Percentiles rank a stretch among this genome's conserved stretches.
These are phyloP conservation scores for Rhodeus uyekii DNA, from an alignment of 2,797 vertebrate species.

Conservation along the genomic window DNA sequence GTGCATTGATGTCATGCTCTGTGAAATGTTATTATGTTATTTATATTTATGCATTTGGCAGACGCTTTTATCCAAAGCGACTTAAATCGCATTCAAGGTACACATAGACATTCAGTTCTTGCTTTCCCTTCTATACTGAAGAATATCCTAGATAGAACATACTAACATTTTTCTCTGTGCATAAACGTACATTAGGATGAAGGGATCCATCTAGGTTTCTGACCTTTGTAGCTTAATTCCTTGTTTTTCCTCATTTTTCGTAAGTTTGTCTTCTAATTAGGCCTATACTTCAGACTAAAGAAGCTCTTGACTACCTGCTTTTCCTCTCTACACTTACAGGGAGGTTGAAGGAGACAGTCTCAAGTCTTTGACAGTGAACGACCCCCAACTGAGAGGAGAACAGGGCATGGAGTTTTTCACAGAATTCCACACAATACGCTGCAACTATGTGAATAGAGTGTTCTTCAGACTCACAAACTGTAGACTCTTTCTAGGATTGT, in stretches of 20 bases:
- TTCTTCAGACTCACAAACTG: slow-evolving; percentile 55
- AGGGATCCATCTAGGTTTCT: slow-evolving; percentile 11
- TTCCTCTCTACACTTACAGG: slow-evolving; percentile 65
- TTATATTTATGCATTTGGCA: too few species aligned
- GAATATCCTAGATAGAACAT: neutral
- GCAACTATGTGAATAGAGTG: slow-evolving; percentile 48
- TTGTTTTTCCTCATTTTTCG: slow-evolving; percentile 34
- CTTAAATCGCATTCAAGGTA: too few species aligned
- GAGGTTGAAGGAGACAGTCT: slow-evolving; percentile 61
- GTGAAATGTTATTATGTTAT: too few species aligned
- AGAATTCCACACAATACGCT: slow-evolving; percentile 55
- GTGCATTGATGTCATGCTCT: neutral
- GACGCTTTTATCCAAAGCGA: too few species aligned
- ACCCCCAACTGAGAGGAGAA: slow-evolving; percentile 66
- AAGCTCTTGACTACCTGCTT: slow-evolving; percentile 73
- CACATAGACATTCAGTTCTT: too few species aligned
- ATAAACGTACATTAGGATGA: neutral
- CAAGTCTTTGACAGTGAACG: slow-evolving; percentile 68
- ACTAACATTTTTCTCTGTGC: neutral
- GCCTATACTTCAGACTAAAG: slow-evolving; percentile 67
- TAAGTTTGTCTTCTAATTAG: slow-evolving; percentile 75
- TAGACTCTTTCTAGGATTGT: slow-evolving; percentile 41
- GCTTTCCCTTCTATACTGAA: neutral
- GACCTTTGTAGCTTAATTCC: neutral
- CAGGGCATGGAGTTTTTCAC: slow-evolving; percentile 57